Conservation (phyloP, 2,888 invertebrate genomes). For the Caenorhabditis imperialis region DNA sequence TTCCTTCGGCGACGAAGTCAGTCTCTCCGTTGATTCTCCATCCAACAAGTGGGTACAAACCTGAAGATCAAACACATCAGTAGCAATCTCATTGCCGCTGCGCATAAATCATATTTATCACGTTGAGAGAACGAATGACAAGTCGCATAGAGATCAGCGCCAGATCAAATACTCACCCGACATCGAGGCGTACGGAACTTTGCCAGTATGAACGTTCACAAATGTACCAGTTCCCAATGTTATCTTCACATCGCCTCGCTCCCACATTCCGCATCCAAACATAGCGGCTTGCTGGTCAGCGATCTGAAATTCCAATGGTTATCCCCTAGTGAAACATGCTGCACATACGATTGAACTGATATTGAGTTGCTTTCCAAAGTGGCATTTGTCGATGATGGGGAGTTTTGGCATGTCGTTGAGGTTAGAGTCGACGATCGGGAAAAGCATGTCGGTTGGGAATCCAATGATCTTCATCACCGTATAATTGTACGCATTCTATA, state of each 20-base stretch:
- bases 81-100: too few species aligned
- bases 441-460: slow-evolving; percentile 86
- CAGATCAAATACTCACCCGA: slow-evolving; percentile 81
- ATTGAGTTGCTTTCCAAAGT: slow-evolving; percentile 87
- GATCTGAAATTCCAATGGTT: slow-evolving; percentile 78
- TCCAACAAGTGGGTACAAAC: slow-evolving; percentile 91
- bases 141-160: slow-evolving; percentile 19
- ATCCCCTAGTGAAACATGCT: background rate
- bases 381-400: slow-evolving; percentile 84
- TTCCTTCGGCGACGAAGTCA: slow-evolving; percentile 87
- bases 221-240: slow-evolving; percentile 94
- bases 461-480: slow-evolving; percentile 85
- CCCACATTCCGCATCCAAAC: slow-evolving; percentile 89
- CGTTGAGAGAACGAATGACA: slow-evolving; percentile 1
- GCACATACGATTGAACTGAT: slow-evolving; percentile 86
- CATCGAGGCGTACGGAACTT: slow-evolving; percentile 86
- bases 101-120: slow-evolving; percentile 33
- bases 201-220: slow-evolving; percentile 88
- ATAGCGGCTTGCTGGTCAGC: slow-evolving; percentile 91
- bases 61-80: too few species aligned
- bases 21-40: slow-evolving; percentile 83
- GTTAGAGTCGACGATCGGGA: slow-evolving; percentile 80
- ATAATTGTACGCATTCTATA: slow-evolving; percentile 86
- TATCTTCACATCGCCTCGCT: slow-evolving; percentile 87
- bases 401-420: slow-evolving; percentile 81